Evolutionary conservation across 2,888 invertebrate species (phyloP).

Genomic region (Lamproptera curius): DNA sequence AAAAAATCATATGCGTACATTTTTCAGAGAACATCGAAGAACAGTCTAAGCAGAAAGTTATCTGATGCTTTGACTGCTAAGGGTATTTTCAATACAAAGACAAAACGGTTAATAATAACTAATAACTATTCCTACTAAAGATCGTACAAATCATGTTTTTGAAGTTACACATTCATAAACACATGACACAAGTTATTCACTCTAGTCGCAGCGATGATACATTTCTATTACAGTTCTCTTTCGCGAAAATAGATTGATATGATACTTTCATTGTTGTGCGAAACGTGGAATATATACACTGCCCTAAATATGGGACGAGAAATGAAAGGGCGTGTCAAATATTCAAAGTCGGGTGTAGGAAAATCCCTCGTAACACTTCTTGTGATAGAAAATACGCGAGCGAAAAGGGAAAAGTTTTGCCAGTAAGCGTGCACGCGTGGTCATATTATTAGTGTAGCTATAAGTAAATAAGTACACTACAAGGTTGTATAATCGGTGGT

Average conservation of each 20-base stretch:
- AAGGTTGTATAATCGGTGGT: no score
- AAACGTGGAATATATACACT: background rate
- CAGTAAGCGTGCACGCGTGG: no score
- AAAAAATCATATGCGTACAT: no score
- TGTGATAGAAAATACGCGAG: conserved; percentile 4
- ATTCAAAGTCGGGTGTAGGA: conserved; percentile 10
- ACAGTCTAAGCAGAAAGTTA: no score
- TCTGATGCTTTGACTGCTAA: no score
- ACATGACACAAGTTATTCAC: no score
- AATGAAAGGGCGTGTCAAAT: conserved; percentile 18
- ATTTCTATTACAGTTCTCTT: no score
- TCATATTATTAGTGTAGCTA: no score
- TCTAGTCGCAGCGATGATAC: no score
- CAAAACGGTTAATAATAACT: background rate
- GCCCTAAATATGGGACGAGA: conserved; percentile 9
- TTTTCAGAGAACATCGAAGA: no score
- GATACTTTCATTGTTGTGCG: background rate
- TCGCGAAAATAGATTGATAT: background rate
- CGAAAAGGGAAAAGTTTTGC: conserved; percentile 3
- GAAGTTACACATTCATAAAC: background rate
- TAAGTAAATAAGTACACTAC: no score
- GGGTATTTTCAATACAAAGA: no score
- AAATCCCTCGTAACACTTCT: conserved; percentile 14
- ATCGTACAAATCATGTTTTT: background rate
- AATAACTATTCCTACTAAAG: background rate